These are phyloP conservation scores for Cathartes aura DNA, from an alignment of 2,113 vertebrate species.

Conservation along the genomic window DNA sequence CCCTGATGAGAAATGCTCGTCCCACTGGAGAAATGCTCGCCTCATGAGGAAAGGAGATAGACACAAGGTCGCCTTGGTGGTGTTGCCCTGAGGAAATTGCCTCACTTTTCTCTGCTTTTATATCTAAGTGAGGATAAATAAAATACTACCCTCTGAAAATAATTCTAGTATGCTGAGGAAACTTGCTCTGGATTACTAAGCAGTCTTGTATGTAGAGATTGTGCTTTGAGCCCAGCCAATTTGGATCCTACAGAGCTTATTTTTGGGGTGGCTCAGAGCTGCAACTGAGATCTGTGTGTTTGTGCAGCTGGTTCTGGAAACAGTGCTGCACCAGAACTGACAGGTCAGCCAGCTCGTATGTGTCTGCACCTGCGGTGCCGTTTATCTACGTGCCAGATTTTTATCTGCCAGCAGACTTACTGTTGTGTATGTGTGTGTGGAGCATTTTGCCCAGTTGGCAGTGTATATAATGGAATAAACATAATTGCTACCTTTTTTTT, in stretches of 20 bases:
- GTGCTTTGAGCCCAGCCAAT: neutral
- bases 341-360: neutral
- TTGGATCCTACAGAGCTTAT: neutral
- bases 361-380: neutral
- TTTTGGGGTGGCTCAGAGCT: neutral
- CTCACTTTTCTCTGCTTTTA: neutral
- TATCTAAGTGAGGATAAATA: neutral
- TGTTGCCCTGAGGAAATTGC: neutral
- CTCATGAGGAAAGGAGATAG: neutral
- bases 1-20: fast-evolving
- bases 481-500: neutral
- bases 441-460: neutral
- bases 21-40: neutral
- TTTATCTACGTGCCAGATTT: neutral
- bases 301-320: conserved; percentile 26
- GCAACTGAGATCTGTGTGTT: neutral
- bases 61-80: neutral
- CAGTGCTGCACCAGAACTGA: neutral
- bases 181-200: neutral
- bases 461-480: neutral
- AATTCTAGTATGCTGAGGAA: neutral
- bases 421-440: neutral
- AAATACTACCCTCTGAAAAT: neutral
- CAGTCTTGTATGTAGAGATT: neutral
- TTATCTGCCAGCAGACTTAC: neutral